These are phyloP conservation scores for Caenorhabditis elegans DNA, from an alignment of 1,140 invertebrate genomes.

Conservation along the genomic window DNA sequence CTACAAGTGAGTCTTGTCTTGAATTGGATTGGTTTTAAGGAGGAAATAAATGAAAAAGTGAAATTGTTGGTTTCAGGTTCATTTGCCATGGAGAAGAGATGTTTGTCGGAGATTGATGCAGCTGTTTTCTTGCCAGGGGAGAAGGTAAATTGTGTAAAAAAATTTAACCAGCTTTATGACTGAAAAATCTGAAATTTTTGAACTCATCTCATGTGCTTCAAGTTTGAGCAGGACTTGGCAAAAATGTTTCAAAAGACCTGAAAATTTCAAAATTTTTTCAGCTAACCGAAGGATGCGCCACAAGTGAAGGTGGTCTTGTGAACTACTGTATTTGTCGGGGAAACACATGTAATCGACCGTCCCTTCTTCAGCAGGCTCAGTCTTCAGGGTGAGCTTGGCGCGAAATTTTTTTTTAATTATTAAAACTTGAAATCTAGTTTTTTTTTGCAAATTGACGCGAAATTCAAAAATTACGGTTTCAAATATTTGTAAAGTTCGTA, in stretches of 20 bases:
- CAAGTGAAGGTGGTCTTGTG: slow-evolving; percentile 39
- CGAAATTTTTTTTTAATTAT: too few relatives aligned
- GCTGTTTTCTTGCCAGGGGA: neutral
- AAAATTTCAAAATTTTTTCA: too few relatives aligned
- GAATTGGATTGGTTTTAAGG: too few relatives aligned
- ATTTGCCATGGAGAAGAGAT: slow-evolving; percentile 4
- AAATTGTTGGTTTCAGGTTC: neutral
- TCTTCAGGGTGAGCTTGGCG: slow-evolving; percentile 18
- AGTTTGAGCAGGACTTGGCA: neutral
- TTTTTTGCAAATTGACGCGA: too few relatives aligned
- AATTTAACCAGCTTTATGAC: too few relatives aligned
- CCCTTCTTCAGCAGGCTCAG: slow-evolving; percentile 36
- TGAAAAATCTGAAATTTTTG: too few relatives aligned
- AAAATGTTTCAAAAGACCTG: neutral
- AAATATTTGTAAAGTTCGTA: too few relatives aligned
- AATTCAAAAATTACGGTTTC: too few relatives aligned
- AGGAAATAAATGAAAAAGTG: neutral
- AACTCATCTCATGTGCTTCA: slow-evolving; percentile 38
- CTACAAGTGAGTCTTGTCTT: neutral
- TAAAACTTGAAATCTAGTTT: too few relatives aligned
- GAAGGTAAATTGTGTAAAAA: too few relatives aligned
- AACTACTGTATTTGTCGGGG: slow-evolving; percentile 47
- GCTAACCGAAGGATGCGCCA: slow-evolving; percentile 39
- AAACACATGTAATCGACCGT: slow-evolving; percentile 40
- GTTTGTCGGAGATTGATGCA: neutral